Evolutionary conservation across 2,888 invertebrate genomes (phyloP), one percentile per base, ranked within the genome.

Genomic region (Tenthredo scrophulariae): DNA sequence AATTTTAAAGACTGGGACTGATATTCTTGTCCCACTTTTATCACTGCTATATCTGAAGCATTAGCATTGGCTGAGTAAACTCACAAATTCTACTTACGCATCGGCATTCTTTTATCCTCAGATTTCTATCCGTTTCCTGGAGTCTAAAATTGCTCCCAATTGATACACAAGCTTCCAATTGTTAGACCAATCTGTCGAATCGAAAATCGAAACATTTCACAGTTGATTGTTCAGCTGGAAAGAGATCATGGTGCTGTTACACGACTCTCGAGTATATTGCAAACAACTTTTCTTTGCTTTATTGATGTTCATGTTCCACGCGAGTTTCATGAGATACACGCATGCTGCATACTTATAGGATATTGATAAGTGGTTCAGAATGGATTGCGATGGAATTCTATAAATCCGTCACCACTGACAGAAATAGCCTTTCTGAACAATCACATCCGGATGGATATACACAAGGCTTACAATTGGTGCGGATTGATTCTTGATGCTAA

Each of bases 401-500:
- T 54, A 54, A 54, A 54, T 54, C 54, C 1, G n/a, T 54, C 54
- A 54, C n/a, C n/a, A n/a, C n/a, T 18, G 54, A 54, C 54, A 54
- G n/a, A n/a, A 54, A 54, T 54, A 54, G 54, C n/a, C n/a, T n/a
- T n/a, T 54, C 54, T n/a, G n/a, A n/a, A 54, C 54, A 54, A 54
- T n/a, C 7, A n/a, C 54, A 7, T 54, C n/a, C 54, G n/a, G n/a
- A 54, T 54, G 54, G n/a, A n/a, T n/a, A n/a, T n/a, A n/a, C n/a
- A 10, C n/a, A 1, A 18, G 18, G 50, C 50, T 50, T n/a, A 50
- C 50, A n/a, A 50, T 50, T 50, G 18, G 18, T 18, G 18, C n/a
- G 5, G 50, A 50, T 50, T 18, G 18, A 18, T n/a, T 4, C 13
- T 18, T 50, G 18, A 5, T 6, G 50, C 5, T 1, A 54, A 54